Evolutionary conservation across 2,113 vertebrate species (phyloP), one percentile per base, ranked within the genome.

Genomic region (Proterorhinus semilunaris): DNA sequence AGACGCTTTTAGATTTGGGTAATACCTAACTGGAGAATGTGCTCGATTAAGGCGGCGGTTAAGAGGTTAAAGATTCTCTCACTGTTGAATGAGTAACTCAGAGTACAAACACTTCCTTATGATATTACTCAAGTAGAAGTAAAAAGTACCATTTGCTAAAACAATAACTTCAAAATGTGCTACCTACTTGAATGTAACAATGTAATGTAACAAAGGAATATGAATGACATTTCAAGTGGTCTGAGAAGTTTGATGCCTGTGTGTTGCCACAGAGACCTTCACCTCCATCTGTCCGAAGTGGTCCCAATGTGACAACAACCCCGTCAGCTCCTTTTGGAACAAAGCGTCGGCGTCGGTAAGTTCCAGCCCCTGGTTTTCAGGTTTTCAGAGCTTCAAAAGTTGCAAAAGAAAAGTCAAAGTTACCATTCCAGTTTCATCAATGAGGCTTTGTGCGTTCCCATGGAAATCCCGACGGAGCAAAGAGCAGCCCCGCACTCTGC

Each of bases 311-410:
- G 59, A 9, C 3, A 80, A 87, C 70, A 91, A 91, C 69, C 43
- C 91, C 0, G 78, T 86, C 1, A 50, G 68, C 48, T 91, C 91
- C 1, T 93, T 92, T 66, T 93, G 92, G 92, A 73, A 13, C 0
- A 10, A 51, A 71, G 78, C 47, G 57, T 92, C 91, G 3, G 50
- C 74, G 15, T 64, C 51, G 1, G 90, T 93, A 68, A 90, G 90
- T 87, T 45, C 47, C 17, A 27, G 36, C 12, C 27, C 8, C 43
- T 42, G 11, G 1, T 9, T 11, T 42, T 27, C 6, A 15, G 3
- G 55, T 42, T 13, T 58, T 15, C 6, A 10, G 55, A 16, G 11
- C 10, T 58, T 58, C 10, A 27, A 50, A 51, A 48, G 17, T 1
- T 10, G 43, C 0, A 57, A 57, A 42, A 64, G 68, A 53, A 47